These are phyloP conservation scores for Conopomorpha cramerella DNA, from an alignment of 1,140 invertebrate genomes.

Conservation along the genomic window DNA sequence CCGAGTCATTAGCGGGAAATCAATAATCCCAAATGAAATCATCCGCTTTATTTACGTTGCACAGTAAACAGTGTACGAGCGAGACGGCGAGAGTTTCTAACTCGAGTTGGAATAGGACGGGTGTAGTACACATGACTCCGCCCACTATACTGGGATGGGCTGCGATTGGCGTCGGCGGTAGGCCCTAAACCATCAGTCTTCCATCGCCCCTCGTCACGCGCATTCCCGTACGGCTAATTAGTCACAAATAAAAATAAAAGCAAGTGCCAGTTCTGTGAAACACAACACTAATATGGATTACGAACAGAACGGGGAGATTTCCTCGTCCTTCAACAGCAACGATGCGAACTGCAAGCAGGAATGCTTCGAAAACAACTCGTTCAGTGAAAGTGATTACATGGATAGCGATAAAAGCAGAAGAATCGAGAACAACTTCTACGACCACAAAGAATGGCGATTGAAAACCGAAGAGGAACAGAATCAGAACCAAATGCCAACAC, in stretches of 20 bases:
- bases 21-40: constrained; percentile 37
- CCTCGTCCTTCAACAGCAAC: constrained; percentile 33
- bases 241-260: no score
- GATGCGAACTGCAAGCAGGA: constrained; percentile 29
- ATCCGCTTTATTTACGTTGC: constrained; percentile 41
- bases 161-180: constrained; percentile 35
- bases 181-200: constrained; percentile 44
- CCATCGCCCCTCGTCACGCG: constrained; percentile 26
- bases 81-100: constrained; percentile 10
- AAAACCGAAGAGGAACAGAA: constrained; percentile 44
- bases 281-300: constrained; percentile 21
- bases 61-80: constrained; percentile 24
- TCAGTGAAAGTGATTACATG: no score
- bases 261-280: constrained; percentile 17
- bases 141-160: constrained; percentile 24
- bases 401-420: constrained; percentile 13
- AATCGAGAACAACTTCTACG: constrained; percentile 13
- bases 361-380: constrained; percentile 28
- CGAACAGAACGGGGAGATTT: constrained; percentile 38
- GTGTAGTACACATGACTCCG: constrained; percentile 20
- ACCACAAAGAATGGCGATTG: constrained; percentile 16
- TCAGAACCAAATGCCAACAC: constrained; percentile 52
- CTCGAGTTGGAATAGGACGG: constrained; percentile 14
- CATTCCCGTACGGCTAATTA: constrained; percentile 14
- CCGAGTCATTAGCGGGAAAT: constrained; percentile 19